Conservation (phyloP, 2,113 vertebrate genomes). For the Tachycineta bicolor region DNA sequence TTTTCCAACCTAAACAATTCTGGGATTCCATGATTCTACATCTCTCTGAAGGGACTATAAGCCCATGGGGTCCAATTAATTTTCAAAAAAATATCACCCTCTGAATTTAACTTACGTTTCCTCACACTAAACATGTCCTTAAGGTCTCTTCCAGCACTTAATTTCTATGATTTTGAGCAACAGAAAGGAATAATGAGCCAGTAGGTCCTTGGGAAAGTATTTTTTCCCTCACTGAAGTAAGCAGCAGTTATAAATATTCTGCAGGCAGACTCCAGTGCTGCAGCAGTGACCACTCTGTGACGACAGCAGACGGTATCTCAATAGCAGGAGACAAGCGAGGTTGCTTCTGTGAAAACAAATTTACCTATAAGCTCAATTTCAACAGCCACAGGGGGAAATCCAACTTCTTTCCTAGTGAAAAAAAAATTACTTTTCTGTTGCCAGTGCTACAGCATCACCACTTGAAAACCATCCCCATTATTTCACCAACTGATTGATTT, state of each 20-base stretch:
- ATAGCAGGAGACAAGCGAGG: background rate
- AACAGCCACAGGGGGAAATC: background rate
- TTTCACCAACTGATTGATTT: background rate
- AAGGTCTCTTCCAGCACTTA: background rate
- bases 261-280: background rate
- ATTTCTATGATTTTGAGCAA: background rate
- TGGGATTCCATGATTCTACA: background rate
- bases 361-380: background rate
- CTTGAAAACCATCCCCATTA: background rate
- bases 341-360: background rate
- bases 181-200: background rate
- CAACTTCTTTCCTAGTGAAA: background rate
- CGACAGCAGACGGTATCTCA: background rate
- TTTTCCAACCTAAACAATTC: background rate
- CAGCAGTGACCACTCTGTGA: background rate
- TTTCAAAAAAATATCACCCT: background rate
- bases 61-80: fast-evolving
- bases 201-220: background rate
- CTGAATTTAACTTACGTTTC: background rate
- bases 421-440: background rate
- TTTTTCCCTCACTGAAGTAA: background rate
- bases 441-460: background rate
- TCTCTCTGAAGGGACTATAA: background rate
- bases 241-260: background rate
- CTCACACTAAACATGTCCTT: fast-evolving